Base-by-base conservation (phyloP, 1,140 invertebrate genomes). In the Papilio aristodemus region DNA sequence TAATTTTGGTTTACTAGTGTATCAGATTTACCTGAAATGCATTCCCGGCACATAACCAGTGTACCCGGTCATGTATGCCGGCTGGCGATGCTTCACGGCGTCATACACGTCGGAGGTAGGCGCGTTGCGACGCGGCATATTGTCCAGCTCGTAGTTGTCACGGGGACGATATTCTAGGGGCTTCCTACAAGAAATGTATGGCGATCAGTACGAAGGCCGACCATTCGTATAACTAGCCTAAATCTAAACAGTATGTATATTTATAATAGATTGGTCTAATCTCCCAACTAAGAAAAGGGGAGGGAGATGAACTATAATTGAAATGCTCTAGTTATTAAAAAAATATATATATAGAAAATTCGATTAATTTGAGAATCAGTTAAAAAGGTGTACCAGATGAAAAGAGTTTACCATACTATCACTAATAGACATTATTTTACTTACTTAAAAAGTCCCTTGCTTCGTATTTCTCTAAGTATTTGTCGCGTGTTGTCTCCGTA, bases 401-500 rank as follows among this genome's bases (percentile, higher is more conserved):
- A n/a, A n/a, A n/a, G n/a, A n/a, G n/a, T n/a, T n/a, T n/a, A n/a
- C n/a, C n/a, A n/a, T n/a, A 32, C 27, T 32, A n/a, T 32, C 2
- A 6, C 27, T 32, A 3, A 0, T 3, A 58, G 14, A 67, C 54
- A 14, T 13, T 37, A n/a, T 36, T 63, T 13, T 0, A 64, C 63
- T 86, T 83, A 92, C 91, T 89, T 91, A 69, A 91, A 87, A 2
- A 91, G 74, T 74, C 91, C 90, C 67, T 87, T 90, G 8, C 86
- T 82, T 27, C 87, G 80, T 68, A 92, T 86, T 75, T 92, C 95
- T 85, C 93, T 91, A 73, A 95, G 91, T 73, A 95, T 95, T 80
- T 95, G 94, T 80, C 94, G 92, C 5, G 95, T 95, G 71, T 93
- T 94, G 59, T 94, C 93, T 19, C 95, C 95, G 83, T 95, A 95